phyloP scores from a whole-genome alignment of 2,113 vertebrate genomes.

The Hydrolagus affinis region DNA sequence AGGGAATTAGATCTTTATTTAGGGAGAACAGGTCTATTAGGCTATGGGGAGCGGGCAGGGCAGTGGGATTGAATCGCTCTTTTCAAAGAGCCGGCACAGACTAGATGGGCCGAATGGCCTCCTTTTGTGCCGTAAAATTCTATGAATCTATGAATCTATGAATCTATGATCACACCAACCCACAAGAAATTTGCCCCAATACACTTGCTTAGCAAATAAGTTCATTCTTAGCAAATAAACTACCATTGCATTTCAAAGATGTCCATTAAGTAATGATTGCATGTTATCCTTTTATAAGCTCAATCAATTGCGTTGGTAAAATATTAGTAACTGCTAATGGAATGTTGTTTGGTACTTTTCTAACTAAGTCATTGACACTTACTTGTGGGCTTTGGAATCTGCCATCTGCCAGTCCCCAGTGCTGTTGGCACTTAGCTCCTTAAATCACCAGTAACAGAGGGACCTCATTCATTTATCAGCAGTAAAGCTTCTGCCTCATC shows the following conservation, averaged over 20 bases:
- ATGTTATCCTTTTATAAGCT: background rate
- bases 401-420: constrained; percentile 13
- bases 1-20: too few relatives aligned
- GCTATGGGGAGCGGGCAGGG: too few relatives aligned
- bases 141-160: too few relatives aligned
- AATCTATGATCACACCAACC: too few relatives aligned
- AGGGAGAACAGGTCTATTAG: too few relatives aligned
- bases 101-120: too few relatives aligned
- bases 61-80: too few relatives aligned
- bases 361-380: constrained; percentile 1
- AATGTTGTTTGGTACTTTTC: background rate
- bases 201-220: background rate
- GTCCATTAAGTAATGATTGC: background rate
- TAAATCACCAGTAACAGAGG: constrained; percentile 45
- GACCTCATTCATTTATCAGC: constrained; percentile 48
- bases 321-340: background rate
- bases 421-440: constrained; percentile 37
- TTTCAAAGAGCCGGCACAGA: too few relatives aligned
- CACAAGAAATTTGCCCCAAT: too few relatives aligned
- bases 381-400: background rate
- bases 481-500: constrained; percentile 42
- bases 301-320: background rate
- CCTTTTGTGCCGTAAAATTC: too few relatives aligned
- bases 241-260: background rate
- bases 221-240: background rate